Evolutionary conservation across 2,888 invertebrate species (phyloP).

Genomic region (Andricus quercusramuli): DNA sequence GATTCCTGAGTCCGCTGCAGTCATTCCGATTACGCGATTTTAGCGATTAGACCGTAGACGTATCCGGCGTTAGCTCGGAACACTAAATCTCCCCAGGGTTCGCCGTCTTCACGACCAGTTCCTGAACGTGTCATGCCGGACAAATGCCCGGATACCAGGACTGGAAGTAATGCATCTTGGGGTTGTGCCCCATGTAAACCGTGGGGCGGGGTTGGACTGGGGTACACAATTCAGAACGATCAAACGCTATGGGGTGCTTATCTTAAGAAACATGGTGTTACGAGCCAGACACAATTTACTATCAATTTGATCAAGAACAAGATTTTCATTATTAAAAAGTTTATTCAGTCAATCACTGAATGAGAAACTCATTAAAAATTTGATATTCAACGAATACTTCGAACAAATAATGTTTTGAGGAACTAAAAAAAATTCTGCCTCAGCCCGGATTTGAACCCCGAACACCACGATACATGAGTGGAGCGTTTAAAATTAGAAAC

Average conservation of each 20-base stretch:
- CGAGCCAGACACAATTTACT: not conserved
- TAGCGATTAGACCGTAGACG: constrained; percentile 49
- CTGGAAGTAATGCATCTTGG: constrained; percentile 78
- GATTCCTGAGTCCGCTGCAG: not conserved
- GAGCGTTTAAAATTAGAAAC: too few relatives aligned
- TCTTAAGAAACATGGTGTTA: not conserved
- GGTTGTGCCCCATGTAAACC: constrained; percentile 53
- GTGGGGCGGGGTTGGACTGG: not conserved
- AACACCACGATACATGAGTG: too few relatives aligned
- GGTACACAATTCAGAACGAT: not conserved
- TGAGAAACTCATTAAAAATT: too few relatives aligned
- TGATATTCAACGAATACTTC: too few relatives aligned
- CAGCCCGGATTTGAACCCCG: too few relatives aligned
- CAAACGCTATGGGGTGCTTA: constrained; percentile 16
- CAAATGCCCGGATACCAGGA: constrained; percentile 78
- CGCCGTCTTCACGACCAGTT: constrained; percentile 63
- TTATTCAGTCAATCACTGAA: too few relatives aligned
- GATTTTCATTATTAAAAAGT: not conserved
- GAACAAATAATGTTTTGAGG: too few relatives aligned
- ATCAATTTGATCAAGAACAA: not conserved
- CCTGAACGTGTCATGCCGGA: constrained; percentile 76
- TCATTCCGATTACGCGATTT: constrained; percentile 55
- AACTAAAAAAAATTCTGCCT: too few relatives aligned
- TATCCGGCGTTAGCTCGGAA: constrained; percentile 45
- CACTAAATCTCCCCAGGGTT: constrained; percentile 65